Percentiles rank a stretch among this genome's conserved stretches.
phyloP scores from a whole-genome alignment of 2,113 vertebrate species.

The Myocastor coypus region DNA sequence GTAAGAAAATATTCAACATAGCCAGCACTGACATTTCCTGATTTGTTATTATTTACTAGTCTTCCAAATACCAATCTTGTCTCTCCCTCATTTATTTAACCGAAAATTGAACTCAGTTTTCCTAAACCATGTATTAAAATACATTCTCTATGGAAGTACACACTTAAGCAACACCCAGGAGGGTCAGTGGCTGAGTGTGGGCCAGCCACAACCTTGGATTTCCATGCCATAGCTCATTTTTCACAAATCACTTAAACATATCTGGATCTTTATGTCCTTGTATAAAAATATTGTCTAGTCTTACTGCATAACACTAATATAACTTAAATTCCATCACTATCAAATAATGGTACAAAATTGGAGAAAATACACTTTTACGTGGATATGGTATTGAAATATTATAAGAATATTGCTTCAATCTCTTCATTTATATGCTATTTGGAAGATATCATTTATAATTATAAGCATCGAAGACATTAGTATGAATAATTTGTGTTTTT shows the following conservation, averaged over 20 bases:
- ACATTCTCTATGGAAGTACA: neutral
- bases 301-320: neutral
- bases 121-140: neutral
- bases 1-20: neutral
- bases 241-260: slow-evolving; percentile 1
- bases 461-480: neutral
- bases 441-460: neutral
- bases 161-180: neutral
- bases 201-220: neutral
- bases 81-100: neutral
- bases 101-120: neutral
- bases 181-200: neutral
- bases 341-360: neutral
- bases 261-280: neutral
- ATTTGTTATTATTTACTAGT: neutral
- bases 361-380: neutral
- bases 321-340: slow-evolving; percentile 4
- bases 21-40: neutral
- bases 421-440: neutral
- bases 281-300: slow-evolving; percentile 14
- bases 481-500: slow-evolving; percentile 18
- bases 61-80: neutral
- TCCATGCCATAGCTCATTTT: neutral
- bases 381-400: neutral
- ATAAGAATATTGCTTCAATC: neutral